phyloP scores from a whole-genome alignment of 37 sponge, comb jelly and placozoan genomes.

The Oopsacas minuta region DNA sequence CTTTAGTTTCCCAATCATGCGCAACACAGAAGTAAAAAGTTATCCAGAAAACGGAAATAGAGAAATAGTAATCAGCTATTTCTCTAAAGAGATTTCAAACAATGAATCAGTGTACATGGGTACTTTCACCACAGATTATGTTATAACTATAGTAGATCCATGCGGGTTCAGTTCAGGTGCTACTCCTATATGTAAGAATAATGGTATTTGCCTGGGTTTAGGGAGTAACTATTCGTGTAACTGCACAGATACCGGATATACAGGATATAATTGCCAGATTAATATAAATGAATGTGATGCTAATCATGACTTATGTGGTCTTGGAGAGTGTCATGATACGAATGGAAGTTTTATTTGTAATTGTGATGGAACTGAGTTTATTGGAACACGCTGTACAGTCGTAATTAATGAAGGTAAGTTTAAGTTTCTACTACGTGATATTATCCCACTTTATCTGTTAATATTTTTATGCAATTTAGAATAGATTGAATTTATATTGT shows the following conservation, averaged over 20 bases:
- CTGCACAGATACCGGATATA: background rate
- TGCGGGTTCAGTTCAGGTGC: background rate
- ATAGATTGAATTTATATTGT: too few species aligned
- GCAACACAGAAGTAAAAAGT: background rate
- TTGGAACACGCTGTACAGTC: background rate
- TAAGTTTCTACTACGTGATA: too few species aligned
- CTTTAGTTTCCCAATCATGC: background rate
- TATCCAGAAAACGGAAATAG: background rate
- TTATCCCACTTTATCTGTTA: too few species aligned
- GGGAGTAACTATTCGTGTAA: background rate
- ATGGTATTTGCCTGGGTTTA: background rate
- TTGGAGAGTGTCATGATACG: background rate
- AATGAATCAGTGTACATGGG: background rate
- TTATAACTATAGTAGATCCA: background rate
- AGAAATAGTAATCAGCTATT: background rate
- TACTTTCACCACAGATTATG: background rate
- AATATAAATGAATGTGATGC: background rate
- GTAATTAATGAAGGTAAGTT: background rate
- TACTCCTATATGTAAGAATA: background rate
- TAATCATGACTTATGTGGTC: background rate
- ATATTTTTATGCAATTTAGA: too few species aligned
- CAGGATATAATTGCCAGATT: background rate
- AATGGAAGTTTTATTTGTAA: background rate
- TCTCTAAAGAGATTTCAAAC: background rate
- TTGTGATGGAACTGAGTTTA: background rate